Evolutionary conservation across 2,113 vertebrate genomes (phyloP), one percentile per base, ranked within the genome.

Genomic region (Solea solea): DNA sequence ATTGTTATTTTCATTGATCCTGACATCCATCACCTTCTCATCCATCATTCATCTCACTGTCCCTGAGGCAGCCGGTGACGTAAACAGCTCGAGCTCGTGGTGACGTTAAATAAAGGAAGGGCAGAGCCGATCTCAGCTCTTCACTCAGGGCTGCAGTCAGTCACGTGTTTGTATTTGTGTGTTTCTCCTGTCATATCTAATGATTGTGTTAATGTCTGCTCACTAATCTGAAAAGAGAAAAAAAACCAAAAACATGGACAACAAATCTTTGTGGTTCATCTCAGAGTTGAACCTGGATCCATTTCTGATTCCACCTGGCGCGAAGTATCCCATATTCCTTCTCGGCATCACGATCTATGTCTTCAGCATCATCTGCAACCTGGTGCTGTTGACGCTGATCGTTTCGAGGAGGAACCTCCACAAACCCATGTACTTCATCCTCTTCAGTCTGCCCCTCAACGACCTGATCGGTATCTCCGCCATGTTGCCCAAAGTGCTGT

Each of bases 381-480:
- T 92, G 61, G 91, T 81, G 1, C 51, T 94, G 64, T 21, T 94
- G 81, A 64, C 74, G 10, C 42, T 94, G 52, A 93, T 94, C 53
- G 45, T 90, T 39, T 39, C 87, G 5, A 80, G 81, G 61, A 85
- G 46, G 60, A 91, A 86, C 61, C 91, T 94, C 13, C 93, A 94
- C 82, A 93, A 91, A 55, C 93, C 93, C 4, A 87, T 94, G 88
- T 94, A 92, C 65, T 86, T 92, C 12, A 88, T 94, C 56, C 78
- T 94, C 56, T 87, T 94, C 9, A 94, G 86, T 64, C 92, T 94
- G 2, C 93, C 92, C 2, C 63, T 94, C 14, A 92, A 92, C 48
- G 93, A 94, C 51, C 71, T 94, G 16, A 84, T 94, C 2, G 93
- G 92, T 25, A 91, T 94, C 27, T 88, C 87, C 12, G 78, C 86